These are phyloP conservation scores for Harlomillsia oculata DNA, from an alignment of 1,140 invertebrate species.

Conservation along the genomic window DNA sequence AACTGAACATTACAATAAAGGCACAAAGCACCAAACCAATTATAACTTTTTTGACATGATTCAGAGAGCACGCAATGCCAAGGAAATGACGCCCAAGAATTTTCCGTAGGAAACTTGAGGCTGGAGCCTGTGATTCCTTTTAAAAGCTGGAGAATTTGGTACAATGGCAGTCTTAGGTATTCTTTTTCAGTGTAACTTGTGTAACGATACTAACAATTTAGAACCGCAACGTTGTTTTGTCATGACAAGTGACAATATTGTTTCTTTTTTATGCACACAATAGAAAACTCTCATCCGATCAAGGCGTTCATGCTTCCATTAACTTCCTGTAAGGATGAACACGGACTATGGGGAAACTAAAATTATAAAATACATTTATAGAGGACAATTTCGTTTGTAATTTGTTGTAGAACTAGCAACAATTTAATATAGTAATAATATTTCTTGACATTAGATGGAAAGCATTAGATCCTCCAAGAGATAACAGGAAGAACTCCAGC, in stretches of 20 bases:
- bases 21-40: neutral
- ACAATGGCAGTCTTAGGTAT: conserved; percentile 49
- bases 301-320: conserved; percentile 16
- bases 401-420: neutral
- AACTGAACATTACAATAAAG: neutral
- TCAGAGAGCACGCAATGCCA: neutral
- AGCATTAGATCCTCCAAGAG: conserved; percentile 43
- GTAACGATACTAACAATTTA: neutral
- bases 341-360: too few species aligned
- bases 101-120: conserved; percentile 40
- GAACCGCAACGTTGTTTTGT: neutral
- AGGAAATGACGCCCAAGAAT: conserved; percentile 1
- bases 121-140: conserved; percentile 48
- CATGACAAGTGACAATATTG: neutral
- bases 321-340: conserved; percentile 19
- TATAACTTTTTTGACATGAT: neutral
- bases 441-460: conserved; percentile 46
- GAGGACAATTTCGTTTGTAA: neutral
- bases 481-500: conserved; percentile 36
- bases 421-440: neutral
- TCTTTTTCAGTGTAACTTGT: neutral
- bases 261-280: neutral
- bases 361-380: neutral
- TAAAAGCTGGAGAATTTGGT: conserved; percentile 48
- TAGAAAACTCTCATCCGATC: neutral